These are phyloP conservation scores for Oriolus oriolus DNA, from an alignment of 2,113 vertebrate genomes.

Conservation along the genomic window DNA sequence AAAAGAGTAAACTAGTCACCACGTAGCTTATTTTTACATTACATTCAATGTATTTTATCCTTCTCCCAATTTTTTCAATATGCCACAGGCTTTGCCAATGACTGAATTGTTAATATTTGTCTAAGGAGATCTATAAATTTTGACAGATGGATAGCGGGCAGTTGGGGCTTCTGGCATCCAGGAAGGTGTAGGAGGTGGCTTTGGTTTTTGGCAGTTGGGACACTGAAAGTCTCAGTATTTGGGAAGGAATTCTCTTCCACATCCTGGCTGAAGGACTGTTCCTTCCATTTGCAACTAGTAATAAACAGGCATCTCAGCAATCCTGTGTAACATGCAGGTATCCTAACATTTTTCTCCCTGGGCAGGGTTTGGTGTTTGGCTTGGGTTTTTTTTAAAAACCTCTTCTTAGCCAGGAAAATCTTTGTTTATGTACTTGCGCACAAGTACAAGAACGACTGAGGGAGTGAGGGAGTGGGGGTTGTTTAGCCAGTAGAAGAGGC, in stretches of 20 bases:
- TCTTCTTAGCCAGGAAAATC: neutral
- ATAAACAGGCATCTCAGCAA: neutral
- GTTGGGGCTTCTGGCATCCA: conserved; percentile 6
- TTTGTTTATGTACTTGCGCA: neutral
- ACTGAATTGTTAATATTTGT: neutral
- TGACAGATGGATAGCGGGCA: conserved; percentile 30
- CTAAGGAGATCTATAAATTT: neutral
- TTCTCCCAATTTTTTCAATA: neutral
- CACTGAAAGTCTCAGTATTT: neutral
- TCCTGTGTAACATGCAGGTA: neutral
- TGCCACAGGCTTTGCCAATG: neutral
- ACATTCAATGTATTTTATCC: neutral
- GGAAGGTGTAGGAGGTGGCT: conserved; percentile 16
- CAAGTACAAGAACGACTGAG: neutral
- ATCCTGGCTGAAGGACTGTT: neutral
- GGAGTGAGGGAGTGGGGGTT: accelerated
- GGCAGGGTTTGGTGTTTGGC: neutral
- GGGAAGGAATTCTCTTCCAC: neutral
- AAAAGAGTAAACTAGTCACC: neutral
- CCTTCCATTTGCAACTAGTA: neutral
- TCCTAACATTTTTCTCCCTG: neutral
- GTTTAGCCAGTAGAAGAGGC: neutral
- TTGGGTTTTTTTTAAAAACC: neutral
- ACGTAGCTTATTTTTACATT: neutral
- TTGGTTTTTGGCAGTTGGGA: conserved; percentile 23